Base-by-base conservation (phyloP, 2,797 vertebrate genomes). In the Cynodonichthys magdalenae region DNA sequence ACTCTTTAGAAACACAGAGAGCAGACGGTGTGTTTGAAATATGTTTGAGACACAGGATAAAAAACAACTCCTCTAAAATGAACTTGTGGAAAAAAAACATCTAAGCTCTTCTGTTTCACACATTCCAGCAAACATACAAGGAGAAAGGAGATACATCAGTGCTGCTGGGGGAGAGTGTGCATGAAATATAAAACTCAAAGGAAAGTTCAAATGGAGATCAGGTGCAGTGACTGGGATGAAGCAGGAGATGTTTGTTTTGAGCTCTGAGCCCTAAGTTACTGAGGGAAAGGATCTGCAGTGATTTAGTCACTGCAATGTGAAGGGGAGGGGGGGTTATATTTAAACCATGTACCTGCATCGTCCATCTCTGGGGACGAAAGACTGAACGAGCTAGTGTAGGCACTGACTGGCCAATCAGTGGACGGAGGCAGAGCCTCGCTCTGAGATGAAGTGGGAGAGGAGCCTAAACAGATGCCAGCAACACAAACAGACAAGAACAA, bases 321-420 rank as follows among this genome's bases (percentile, higher is more conserved):
- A 44, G 63, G 63, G 48, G 69, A 51, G 45, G 27, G 63, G 27
- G 24, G 61, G 53, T 71, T 73, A 60, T 47, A 59, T 78, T 62
- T 66, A 77, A 79, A 84, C 83, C 66, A 59, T 87, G 87, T 92
- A 96, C 95, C 95, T 96, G 94, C 86, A 85, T 92, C 90, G 81
- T 94, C 92, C 86, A 92, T 89, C 82, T 94, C 92, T 78, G 93
- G 93, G 87, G 94, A 93, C 79, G 93, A 93, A 90, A 95, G 93
- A 94, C 91, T 93, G 92, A 95, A 94, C 70, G 95, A 94, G 92
- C 94, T 95, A 93, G 92, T 92, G 94, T 92, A 95, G 94, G 92
- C 93, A 94, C 92, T 92, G 94, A 94, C 93, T 75, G 95, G 94
- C 95, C 96, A 96, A 94, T 95, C 96, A 90, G 92, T 92, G 88